A percentile compares a stretch with the other conserved stretches of the same genome.
Evolutionary conservation across 2,888 invertebrate genomes (phyloP).

Genomic region (Pollenia labialis): DNA sequence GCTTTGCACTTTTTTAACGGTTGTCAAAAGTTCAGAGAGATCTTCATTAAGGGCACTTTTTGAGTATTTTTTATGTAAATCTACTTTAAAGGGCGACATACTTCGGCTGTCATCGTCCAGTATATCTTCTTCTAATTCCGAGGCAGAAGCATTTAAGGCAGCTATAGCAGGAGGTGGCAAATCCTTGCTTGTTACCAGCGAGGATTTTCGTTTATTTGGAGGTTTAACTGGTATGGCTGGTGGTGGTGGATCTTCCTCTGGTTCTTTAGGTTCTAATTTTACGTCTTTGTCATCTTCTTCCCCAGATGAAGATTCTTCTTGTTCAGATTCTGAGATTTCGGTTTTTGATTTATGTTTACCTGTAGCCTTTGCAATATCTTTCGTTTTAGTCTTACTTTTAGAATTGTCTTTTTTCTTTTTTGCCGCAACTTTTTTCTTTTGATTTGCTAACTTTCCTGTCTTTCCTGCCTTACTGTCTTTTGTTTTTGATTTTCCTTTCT

Average conservation of each 20-base stretch:
- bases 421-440: slow-evolving; percentile 65
- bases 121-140: slow-evolving; percentile 80
- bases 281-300: slow-evolving; percentile 69
- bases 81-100: slow-evolving; percentile 83
- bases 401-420: slow-evolving; percentile 68
- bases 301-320: slow-evolving; percentile 72
- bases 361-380: slow-evolving; percentile 43
- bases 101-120: slow-evolving; percentile 80
- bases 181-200: slow-evolving; percentile 73
- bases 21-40: slow-evolving; percentile 80
- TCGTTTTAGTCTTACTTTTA: slow-evolving; percentile 67
- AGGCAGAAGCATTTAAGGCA: slow-evolving; percentile 80
- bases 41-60: slow-evolving; percentile 84
- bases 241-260: slow-evolving; percentile 64
- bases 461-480: slow-evolving; percentile 53
- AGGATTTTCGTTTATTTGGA: slow-evolving; percentile 70
- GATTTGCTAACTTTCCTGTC: slow-evolving; percentile 38
- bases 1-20: slow-evolving; percentile 80
- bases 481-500: slow-evolving; percentile 65
- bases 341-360: slow-evolving; percentile 33
- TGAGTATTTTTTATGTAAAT: slow-evolving; percentile 84
- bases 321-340: slow-evolving; percentile 68
- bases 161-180: slow-evolving; percentile 80
- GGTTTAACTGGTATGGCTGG: slow-evolving; percentile 69
- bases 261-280: slow-evolving; percentile 63